Evolutionary conservation across 2,797 vertebrate genomes (phyloP).

Genomic region (Silurus aristotelis): DNA sequence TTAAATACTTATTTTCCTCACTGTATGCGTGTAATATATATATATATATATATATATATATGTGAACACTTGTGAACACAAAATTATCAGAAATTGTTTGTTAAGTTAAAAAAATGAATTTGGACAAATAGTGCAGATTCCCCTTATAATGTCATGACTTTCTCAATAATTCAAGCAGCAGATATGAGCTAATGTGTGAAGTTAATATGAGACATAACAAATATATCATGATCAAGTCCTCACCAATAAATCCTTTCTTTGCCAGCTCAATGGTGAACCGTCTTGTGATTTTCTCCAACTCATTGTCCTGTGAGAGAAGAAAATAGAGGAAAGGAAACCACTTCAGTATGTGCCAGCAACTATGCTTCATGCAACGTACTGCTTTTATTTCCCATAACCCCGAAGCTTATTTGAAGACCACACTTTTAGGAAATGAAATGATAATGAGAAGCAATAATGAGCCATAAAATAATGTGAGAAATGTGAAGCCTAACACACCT

Average conservation of each 20-base stretch:
- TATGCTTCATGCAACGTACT: background rate
- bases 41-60: too few relatives aligned
- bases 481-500: background rate
- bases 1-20: too few relatives aligned
- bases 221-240: slow-evolving; percentile 50
- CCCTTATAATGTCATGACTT: background rate
- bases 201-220: background rate
- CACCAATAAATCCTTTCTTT: slow-evolving; percentile 97
- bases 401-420: background rate
- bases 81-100: background rate
- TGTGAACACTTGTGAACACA: too few relatives aligned
- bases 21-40: too few relatives aligned
- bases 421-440: background rate
- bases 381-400: background rate
- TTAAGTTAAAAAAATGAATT: background rate
- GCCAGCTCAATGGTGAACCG: slow-evolving; percentile 94
- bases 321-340: background rate
- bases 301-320: slow-evolving; percentile 79
- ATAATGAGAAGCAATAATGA: background rate
- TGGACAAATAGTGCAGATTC: background rate
- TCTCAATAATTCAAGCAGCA: background rate
- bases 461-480: background rate
- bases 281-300: slow-evolving; percentile 95
- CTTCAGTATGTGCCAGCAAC: background rate
- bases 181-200: background rate